These are phyloP conservation scores for Semaprochilodus insignis DNA, from an alignment of 2,797 vertebrate genomes.

Conservation along the genomic window DNA sequence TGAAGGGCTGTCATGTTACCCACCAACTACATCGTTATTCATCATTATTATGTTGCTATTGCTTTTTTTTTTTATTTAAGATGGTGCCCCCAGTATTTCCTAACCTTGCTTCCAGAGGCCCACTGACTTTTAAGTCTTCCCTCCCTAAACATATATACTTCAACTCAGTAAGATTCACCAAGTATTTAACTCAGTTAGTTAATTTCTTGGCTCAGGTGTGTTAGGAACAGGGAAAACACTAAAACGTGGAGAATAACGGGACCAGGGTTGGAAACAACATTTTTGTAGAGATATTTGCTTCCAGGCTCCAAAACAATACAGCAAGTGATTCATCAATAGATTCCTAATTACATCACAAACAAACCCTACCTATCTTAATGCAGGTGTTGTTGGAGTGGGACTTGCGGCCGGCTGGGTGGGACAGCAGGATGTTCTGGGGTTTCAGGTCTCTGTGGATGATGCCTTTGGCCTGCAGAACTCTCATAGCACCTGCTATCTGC, in stretches of 20 bases:
- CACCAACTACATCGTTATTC: no score
- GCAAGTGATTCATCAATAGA: neutral
- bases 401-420: conserved; percentile 87
- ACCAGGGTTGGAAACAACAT: neutral
- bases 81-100: no score
- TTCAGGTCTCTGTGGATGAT: conserved; percentile 97
- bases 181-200: no score
- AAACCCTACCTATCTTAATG: conserved; percentile 90
- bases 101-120: no score
- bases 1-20: no score
- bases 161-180: no score
- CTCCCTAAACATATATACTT: no score
- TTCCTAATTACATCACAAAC: neutral
- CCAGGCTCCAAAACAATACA: neutral
- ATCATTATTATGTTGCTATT: neutral
- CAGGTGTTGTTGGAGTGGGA: conserved; percentile 94
- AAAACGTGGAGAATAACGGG: no score
- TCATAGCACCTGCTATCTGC: conserved; percentile 97
- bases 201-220: no score
- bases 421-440: conserved; percentile 95
- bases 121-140: no score
- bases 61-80: neutral
- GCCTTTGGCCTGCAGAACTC: conserved; percentile 91
- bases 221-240: no score
- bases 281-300: neutral